A percentile compares a stretch with the other conserved stretches of the same genome.
These are phyloP conservation scores for Melanotaenia nigrans DNA, from an alignment of 2,797 vertebrate genomes.

Conservation along the genomic window DNA sequence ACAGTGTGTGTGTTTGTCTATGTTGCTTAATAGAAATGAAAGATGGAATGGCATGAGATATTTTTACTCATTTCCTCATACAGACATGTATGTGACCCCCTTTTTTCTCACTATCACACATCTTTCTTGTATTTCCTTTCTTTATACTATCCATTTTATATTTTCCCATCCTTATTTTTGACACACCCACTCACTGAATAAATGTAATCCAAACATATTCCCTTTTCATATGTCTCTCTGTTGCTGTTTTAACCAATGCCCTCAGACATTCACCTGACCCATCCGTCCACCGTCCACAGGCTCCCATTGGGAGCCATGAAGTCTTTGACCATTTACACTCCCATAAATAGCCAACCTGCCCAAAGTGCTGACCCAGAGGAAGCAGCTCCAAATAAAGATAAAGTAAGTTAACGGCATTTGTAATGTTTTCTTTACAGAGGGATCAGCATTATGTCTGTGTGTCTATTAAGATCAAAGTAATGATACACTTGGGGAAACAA, in stretches of 20 bases:
- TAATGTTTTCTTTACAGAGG: slow-evolving; percentile 34
- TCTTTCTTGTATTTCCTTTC: slow-evolving; percentile 23
- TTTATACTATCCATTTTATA: slow-evolving; percentile 5
- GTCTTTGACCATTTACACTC: slow-evolving; percentile 45
- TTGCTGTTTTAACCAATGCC: slow-evolving; percentile 3
- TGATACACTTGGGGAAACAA: slow-evolving; percentile 51
- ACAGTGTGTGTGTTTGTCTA: slow-evolving; percentile 2
- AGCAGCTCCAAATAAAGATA: slow-evolving; percentile 50
- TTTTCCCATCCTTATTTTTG: not conserved
- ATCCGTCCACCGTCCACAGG: slow-evolving; percentile 7
- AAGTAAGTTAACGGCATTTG: slow-evolving; percentile 39
- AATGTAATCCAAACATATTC: slow-evolving; percentile 8
- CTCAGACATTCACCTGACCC: slow-evolving; percentile 20
- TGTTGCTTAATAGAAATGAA: slow-evolving; percentile 48
- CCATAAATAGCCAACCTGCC: slow-evolving; percentile 53
- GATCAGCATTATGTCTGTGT: slow-evolving; percentile 44
- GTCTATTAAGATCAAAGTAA: slow-evolving; percentile 66
- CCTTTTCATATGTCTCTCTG: not conserved
- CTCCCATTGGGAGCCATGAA: slow-evolving; percentile 34
- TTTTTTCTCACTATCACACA: not conserved
- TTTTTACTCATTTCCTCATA: slow-evolving; percentile 64
- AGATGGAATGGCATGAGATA: slow-evolving; percentile 42
- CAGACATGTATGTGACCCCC: slow-evolving; percentile 28
- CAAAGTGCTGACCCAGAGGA: slow-evolving; percentile 63
- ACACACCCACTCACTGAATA: not conserved